Base-by-base conservation (phyloP, 2,113 vertebrate species). In the Mellivora capensis region DNA sequence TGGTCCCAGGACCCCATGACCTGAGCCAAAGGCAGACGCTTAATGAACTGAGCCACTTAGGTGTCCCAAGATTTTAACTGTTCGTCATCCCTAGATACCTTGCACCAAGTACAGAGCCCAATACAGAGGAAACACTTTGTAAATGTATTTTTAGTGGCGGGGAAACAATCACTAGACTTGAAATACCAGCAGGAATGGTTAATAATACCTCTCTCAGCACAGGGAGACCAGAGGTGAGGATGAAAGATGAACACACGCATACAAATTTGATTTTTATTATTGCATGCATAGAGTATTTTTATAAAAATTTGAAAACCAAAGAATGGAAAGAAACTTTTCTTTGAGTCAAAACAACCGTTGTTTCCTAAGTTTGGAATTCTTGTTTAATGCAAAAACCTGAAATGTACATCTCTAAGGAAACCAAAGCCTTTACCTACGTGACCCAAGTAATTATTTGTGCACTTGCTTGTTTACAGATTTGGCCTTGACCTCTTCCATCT, bases 381-480 rank as follows among this genome's bases (percentile, higher is more conserved):
- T 82, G 10, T 62, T 20, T 96, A 71, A 92, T 31, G 52, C 8
- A 62, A 54, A 49, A 86, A n/a, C 23, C 39, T 69, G 80, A 94
- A 96, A 86, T 77, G 12, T 6, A 47, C 25, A 79, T 94, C 44
- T 94, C 81, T 27, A 93, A 94, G 89, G 67, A 94, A 82, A 49
- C 59, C 44, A 76, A 23, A 47, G 4, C 83, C 77, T 90, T 61
- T 59, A 79, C 18, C 37, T 72, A 25, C 72, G 62, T 57, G 47
- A 52, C 39, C 7, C 54, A 79, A 67, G n/a, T 82, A 72, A 69
- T 72, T 80, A 71, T n/a, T 49, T 37, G 61, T 86, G 71, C 2
- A 1, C 39, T 89, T 47, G 3, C 18, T 59, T 94, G 20, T 61
- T 94, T 84, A 54, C 18, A 87, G 42, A 90, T 20, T 90, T 94